phyloP scores from a whole-genome alignment of 2,797 vertebrate species.

The Pelobates cultripes region DNA sequence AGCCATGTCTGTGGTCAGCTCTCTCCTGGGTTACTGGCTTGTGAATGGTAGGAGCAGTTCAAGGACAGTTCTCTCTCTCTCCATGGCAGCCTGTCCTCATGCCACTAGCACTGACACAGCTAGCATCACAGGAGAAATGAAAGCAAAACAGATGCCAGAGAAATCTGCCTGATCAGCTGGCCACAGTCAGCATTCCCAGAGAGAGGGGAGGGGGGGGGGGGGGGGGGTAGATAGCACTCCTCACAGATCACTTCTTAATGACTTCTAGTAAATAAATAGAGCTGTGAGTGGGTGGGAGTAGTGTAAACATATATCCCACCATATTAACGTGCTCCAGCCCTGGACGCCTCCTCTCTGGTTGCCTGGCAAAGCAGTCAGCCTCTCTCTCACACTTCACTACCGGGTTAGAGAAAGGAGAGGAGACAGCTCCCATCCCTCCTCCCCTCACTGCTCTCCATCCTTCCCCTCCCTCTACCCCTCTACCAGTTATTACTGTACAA shows the following conservation, averaged over 20 bases:
- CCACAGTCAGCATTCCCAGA: not conserved
- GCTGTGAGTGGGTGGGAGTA: not conserved
- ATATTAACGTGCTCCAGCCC: not conserved
- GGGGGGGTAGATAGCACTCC: not conserved
- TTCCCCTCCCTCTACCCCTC: conserved; percentile 51
- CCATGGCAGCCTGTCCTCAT: not conserved
- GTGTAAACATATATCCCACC: not conserved
- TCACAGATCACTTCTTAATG: not conserved
- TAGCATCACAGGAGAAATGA: not conserved
- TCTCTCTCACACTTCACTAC: conserved; percentile 76
- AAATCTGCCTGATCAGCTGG: not conserved
- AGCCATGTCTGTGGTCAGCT: too few species aligned
- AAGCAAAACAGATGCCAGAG: not conserved
- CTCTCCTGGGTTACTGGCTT: not conserved
- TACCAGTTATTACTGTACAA: conserved; percentile 70
- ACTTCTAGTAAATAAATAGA: not conserved
- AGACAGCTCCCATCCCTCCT: conserved; percentile 63
- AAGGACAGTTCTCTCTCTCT: not conserved
- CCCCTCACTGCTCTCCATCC: conserved; percentile 56
- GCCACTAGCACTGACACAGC: not conserved
- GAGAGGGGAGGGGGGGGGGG: not conserved
- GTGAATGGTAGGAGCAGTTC: not conserved
- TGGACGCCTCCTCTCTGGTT: conserved; percentile 59
- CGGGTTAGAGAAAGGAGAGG: conserved; percentile 68
- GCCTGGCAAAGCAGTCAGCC: conserved; percentile 68